These are phyloP conservation scores for Platerodrilus igneus DNA, from an alignment of 2,888 invertebrate genomes.

Conservation along the genomic window DNA sequence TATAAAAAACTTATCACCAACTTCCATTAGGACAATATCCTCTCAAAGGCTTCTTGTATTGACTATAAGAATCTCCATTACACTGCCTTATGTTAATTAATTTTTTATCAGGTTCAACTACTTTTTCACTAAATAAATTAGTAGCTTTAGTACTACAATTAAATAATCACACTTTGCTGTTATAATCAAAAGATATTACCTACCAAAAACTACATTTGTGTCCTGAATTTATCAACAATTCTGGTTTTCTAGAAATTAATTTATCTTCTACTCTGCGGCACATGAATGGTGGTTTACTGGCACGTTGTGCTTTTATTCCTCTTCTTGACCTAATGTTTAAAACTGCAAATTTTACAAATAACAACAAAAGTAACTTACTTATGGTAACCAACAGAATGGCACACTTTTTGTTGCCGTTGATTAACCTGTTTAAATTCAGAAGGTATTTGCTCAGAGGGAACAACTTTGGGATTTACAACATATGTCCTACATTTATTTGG, in stretches of 20 bases:
- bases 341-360: background rate
- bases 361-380: too few species aligned
- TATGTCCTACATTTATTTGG: slow-evolving; percentile 28
- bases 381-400: slow-evolving; percentile 52
- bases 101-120: too few species aligned
- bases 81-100: too few species aligned
- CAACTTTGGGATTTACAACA: slow-evolving; percentile 46
- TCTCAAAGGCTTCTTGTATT: too few species aligned
- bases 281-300: slow-evolving; percentile 24
- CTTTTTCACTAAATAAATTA: too few species aligned
- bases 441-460: slow-evolving; percentile 38
- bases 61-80: too few species aligned
- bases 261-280: slow-evolving; percentile 27
- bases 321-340: slow-evolving; percentile 1
- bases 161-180: too few species aligned
- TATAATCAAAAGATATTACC: too few species aligned
- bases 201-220: slow-evolving; percentile 21
- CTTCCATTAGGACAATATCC: too few species aligned
- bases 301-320: background rate
- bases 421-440: slow-evolving; percentile 13
- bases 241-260: slow-evolving; percentile 27
- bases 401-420: slow-evolving; percentile 48
- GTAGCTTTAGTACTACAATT: too few species aligned
- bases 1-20: too few species aligned
- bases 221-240: slow-evolving; percentile 14